Evolutionary conservation across 1,140 invertebrate genomes (phyloP).

Genomic region (Rhopalosiphum maidis): DNA sequence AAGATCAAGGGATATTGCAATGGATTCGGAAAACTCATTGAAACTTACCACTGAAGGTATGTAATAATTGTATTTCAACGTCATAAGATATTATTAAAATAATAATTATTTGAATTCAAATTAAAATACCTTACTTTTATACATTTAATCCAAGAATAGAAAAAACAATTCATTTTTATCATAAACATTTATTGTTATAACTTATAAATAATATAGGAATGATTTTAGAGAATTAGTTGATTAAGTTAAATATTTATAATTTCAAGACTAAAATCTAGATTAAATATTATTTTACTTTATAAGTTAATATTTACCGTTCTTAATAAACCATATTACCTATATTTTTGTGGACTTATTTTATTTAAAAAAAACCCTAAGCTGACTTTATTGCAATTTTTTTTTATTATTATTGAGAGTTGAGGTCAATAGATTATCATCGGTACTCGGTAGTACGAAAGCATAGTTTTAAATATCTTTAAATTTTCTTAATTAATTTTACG

Average conservation of each 20-base stretch:
- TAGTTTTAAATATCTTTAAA: too few relatives aligned
- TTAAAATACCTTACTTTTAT: background rate
- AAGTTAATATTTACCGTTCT: too few relatives aligned
- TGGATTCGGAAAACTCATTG: background rate
- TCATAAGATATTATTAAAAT: too few relatives aligned
- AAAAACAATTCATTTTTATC: background rate
- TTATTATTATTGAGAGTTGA: too few relatives aligned
- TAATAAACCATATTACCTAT: too few relatives aligned
- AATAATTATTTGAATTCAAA: background rate
- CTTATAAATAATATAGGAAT: background rate
- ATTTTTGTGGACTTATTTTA: too few relatives aligned
- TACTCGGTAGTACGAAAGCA: too few relatives aligned
- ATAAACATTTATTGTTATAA: background rate
- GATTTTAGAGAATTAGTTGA: background rate
- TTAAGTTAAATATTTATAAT: background rate
- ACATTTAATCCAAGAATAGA: background rate
- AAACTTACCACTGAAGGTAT: conserved; percentile 41
- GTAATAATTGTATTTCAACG: background rate
- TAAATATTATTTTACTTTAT: too few relatives aligned
- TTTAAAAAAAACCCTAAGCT: too few relatives aligned
- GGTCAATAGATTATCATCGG: too few relatives aligned
- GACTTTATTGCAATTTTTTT: too few relatives aligned
- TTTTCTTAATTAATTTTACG: too few relatives aligned
- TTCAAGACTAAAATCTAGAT: background rate
- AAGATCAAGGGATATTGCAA: background rate